phyloP scores from a whole-genome alignment of 1,140 invertebrate species.

The Stegodyphus dumicola region DNA sequence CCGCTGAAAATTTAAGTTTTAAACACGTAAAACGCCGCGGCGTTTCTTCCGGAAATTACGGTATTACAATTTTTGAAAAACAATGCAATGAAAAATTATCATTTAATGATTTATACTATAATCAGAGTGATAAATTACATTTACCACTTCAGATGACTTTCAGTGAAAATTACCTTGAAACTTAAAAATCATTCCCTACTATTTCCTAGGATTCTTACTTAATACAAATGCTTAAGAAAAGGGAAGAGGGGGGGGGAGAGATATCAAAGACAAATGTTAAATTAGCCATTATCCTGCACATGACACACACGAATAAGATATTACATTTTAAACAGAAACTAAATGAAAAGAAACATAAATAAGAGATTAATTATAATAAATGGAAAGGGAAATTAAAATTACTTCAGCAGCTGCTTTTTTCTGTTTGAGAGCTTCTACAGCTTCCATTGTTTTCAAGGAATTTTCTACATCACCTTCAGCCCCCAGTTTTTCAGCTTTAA shows the following conservation, averaged over 20 bases:
- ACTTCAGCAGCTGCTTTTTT: slow-evolving; percentile 89
- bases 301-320: background rate
- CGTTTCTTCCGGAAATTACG: too few species aligned
- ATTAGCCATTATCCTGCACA: background rate
- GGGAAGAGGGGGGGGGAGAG: too few species aligned
- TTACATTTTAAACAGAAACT: background rate
- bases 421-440: slow-evolving; percentile 91
- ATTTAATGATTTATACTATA: background rate
- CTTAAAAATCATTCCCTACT: too few species aligned
- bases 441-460: slow-evolving; percentile 91
- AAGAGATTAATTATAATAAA: background rate
- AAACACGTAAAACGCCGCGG: too few species aligned
- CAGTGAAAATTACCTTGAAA: background rate
- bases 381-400: slow-evolving; percentile 40
- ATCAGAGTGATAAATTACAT: background rate
- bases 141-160: background rate
- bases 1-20: too few species aligned
- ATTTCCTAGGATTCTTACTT: background rate
- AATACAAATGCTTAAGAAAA: too few species aligned
- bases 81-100: background rate
- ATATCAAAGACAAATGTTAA: background rate
- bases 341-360: background rate
- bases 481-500: slow-evolving; percentile 92
- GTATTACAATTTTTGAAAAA: background rate
- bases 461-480: slow-evolving; percentile 85